Percentiles rank a stretch among this genome's conserved stretches.
These are phyloP conservation scores for Ochropacha duplaris DNA, from an alignment of 2,888 invertebrate genomes.

Conservation along the genomic window DNA sequence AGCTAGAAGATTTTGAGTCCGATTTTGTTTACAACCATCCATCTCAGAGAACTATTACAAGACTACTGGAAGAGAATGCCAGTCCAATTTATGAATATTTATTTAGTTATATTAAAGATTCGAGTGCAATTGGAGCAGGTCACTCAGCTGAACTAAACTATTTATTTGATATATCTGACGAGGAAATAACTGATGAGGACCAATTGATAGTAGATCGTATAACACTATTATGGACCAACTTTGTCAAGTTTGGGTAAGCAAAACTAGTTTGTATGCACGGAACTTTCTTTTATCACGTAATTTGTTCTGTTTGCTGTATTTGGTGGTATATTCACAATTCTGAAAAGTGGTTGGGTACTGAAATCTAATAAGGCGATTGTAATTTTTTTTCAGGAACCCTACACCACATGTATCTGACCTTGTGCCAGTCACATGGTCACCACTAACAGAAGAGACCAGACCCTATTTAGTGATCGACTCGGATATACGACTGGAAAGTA, in stretches of 20 bases:
- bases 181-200: slow-evolving; percentile 42
- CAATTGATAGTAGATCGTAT: slow-evolving; percentile 54
- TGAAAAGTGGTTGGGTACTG: background rate
- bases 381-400: slow-evolving; percentile 57
- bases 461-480: slow-evolving; percentile 63
- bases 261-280: background rate
- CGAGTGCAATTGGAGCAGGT: slow-evolving; percentile 41
- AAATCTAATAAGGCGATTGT: background rate
- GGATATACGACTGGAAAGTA: slow-evolving; percentile 46
- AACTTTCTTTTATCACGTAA: background rate
- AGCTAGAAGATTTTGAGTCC: slow-evolving; percentile 60
- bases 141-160: slow-evolving; percentile 63
- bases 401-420: slow-evolving; percentile 50
- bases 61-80: slow-evolving; percentile 56
- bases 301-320: background rate
- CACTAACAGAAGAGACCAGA: slow-evolving; percentile 45
- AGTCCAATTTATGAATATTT: slow-evolving; percentile 63
- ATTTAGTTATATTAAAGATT: slow-evolving; percentile 57
- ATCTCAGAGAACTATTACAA: slow-evolving; percentile 54
- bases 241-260: slow-evolving; percentile 71
- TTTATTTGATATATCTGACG: slow-evolving; percentile 46
- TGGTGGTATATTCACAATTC: background rate
- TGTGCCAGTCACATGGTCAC: slow-evolving; percentile 57
- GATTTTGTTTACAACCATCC: slow-evolving; percentile 68
- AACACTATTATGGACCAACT: slow-evolving; percentile 67